Evolutionary conservation across 53 echinoderm and acorn worm genomes (phyloP).

Genomic region (Pentamera pediparva): DNA sequence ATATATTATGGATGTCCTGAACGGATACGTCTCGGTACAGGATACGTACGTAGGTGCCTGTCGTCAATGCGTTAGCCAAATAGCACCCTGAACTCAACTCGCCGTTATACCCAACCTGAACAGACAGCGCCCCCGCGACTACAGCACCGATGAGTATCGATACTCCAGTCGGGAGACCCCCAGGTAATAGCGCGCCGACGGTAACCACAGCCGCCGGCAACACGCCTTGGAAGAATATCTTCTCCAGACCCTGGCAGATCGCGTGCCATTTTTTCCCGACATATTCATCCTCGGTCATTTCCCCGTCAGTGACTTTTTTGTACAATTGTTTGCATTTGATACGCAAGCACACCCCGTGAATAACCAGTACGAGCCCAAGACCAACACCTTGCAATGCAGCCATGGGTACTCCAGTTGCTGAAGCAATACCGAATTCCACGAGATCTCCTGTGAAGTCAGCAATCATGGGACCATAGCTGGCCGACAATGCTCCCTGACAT

Average conservation of each 20-base stretch:
- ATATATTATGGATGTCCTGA: conserved; percentile 3
- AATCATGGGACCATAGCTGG: background rate
- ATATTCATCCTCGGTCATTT: background rate
- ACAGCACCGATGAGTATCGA: background rate
- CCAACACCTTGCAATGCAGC: background rate
- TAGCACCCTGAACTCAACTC: background rate
- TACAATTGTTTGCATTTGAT: background rate
- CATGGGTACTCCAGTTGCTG: background rate
- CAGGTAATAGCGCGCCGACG: background rate
- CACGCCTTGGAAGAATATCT: background rate
- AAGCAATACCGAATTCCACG: background rate
- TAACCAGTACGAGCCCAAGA: background rate
- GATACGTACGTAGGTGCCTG: background rate
- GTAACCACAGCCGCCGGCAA: background rate
- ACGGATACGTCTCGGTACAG: background rate
- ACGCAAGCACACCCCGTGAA: background rate
- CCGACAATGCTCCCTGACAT: no score
- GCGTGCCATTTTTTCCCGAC: background rate
- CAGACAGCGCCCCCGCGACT: background rate
- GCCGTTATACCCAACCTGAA: background rate
- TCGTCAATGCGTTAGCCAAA: background rate
- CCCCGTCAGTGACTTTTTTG: background rate
- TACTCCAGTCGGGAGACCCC: background rate
- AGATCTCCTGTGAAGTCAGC: background rate
- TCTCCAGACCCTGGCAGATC: background rate